phyloP scores from a whole-genome alignment of 1,140 invertebrate genomes.

The Zophobas atratus region DNA sequence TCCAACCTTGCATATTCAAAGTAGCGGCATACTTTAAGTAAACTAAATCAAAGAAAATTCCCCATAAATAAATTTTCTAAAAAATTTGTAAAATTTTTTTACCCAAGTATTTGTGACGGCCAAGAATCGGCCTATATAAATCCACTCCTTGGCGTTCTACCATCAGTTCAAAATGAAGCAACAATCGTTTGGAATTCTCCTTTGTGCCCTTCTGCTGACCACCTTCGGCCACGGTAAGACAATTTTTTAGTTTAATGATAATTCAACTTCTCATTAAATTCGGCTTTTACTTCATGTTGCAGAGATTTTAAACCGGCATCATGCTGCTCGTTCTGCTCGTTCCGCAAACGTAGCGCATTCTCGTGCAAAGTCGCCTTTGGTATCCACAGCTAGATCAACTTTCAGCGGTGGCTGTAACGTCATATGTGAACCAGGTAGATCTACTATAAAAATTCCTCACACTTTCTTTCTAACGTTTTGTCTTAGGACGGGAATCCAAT shows the following conservation, averaged over 20 bases:
- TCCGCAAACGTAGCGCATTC: not conserved
- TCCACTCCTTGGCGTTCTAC: not conserved
- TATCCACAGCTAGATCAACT: not conserved
- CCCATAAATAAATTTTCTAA: not conserved
- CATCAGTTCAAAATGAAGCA: slow-evolving; percentile 5
- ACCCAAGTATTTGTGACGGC: slow-evolving; percentile 3
- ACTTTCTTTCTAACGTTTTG: not conserved
- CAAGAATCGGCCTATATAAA: slow-evolving; percentile 3
- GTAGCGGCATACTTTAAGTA: no score
- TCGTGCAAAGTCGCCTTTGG: not conserved
- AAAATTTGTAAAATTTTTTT: not conserved
- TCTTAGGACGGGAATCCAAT: not conserved
- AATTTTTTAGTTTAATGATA: not conserved
- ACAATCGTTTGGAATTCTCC: slow-evolving; percentile 4
- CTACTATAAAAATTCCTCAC: no score
- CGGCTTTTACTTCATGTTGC: not conserved
- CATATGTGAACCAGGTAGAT: no score
- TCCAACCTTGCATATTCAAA: no score
- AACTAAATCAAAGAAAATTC: not conserved
- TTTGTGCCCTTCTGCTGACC: slow-evolving; percentile 8
- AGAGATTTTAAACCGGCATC: slow-evolving; percentile 17
- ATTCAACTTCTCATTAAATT: not conserved
- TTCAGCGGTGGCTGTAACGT: not conserved
- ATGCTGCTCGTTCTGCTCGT: not conserved
- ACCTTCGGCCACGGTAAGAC: slow-evolving; percentile 16